phyloP scores from a whole-genome alignment of 2,113 vertebrate species.

The Cisticola juncidis region DNA sequence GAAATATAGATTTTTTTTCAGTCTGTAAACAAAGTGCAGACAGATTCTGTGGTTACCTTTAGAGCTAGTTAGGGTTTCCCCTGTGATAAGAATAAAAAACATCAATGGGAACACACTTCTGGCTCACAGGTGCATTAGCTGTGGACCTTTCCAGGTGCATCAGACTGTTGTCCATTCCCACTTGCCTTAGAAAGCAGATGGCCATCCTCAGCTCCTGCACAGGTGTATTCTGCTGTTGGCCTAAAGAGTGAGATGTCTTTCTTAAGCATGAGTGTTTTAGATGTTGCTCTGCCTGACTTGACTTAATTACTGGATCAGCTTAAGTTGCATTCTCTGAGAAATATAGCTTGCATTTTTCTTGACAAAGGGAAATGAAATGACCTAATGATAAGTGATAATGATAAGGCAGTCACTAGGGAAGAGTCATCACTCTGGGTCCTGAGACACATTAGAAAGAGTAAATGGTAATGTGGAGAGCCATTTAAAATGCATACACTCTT shows the following conservation, averaged over 20 bases:
- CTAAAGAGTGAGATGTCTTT: not conserved
- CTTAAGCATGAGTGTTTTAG: not conserved
- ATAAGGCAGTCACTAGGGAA: not conserved
- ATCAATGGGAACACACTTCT: not conserved
- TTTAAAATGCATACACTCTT: not conserved
- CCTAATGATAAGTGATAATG: not conserved
- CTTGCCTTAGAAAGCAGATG: not conserved
- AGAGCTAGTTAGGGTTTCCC: not conserved
- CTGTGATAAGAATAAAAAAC: not conserved
- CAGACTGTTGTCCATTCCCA: not conserved
- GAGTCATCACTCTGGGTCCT: not conserved
- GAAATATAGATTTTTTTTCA: not conserved
- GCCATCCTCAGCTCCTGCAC: not conserved
- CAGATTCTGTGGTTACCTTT: not conserved
- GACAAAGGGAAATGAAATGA: not conserved
- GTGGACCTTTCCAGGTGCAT: not conserved
- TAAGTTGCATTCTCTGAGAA: not conserved
- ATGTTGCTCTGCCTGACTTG: not conserved
- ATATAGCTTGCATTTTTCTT: not conserved
- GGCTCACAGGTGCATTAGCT: not conserved
- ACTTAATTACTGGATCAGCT: not conserved
- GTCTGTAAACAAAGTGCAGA: not conserved
- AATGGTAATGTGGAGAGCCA: not conserved
- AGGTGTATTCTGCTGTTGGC: accelerated
- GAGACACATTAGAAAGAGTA: not conserved